Base-by-base conservation (phyloP, 2,113 vertebrate species). In the Aphyosemion australe region DNA sequence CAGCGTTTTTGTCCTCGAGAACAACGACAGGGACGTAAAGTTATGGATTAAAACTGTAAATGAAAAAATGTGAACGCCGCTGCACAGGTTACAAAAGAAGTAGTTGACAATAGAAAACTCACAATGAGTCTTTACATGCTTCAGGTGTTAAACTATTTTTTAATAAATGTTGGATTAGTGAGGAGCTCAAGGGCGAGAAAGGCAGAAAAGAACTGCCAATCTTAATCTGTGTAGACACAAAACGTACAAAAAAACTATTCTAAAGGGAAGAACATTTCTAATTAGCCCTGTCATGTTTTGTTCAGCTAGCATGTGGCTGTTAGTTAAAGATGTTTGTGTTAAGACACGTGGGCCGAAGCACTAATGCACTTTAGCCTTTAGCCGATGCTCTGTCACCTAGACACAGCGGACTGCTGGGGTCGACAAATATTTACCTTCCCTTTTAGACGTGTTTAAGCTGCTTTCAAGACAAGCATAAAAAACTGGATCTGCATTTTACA, bases 141-240 rank as follows among this genome's bases (percentile, higher is more conserved):
- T 70, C 48, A 61, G 48, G 32, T 41, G 49, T 72, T 76, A 21
- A 51, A 70, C 32, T 32, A 61, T 72, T 72, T 76, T 78, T 66
- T 70, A 82, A 76, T 74, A 78, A 62, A 72, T 62, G 55, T 55
- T 54, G 77, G 66, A 84, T 73, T 76, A 83, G 69, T 50, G 66
- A 56, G 47, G 61, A 72, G 34, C 49, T 71, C 41, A 69, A 73
- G 65, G 66, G 56, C 58, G 50, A 74, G 73, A 62, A 34, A 7
- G 42, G 49, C 18, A 53, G 37, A 60, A 59, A 50, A 68, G 59
- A 69, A n/a, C 43, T 56, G 53, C 52, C 69, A 70, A 59, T 78
- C 68, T 72, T 72, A 68, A 19, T 52, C 13, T 16, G 39, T 13
- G 54, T 12, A n/a, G 32, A 72, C 74, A 79, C 70, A 74, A 67